Evolutionary conservation across 2,888 invertebrate species (phyloP).

Genomic region (Cristatella mucedo): DNA sequence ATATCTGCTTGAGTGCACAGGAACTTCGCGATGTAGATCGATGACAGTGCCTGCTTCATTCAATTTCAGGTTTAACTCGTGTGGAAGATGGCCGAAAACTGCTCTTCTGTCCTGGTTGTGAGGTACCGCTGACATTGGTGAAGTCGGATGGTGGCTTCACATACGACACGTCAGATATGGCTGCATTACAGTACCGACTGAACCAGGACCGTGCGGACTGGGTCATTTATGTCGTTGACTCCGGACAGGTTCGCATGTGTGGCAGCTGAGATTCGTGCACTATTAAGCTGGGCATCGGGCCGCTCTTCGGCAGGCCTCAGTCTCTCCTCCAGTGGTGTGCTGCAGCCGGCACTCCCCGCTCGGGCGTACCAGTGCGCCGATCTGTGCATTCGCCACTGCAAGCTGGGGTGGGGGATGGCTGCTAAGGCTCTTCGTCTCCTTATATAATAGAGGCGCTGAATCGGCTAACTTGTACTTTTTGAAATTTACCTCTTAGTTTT

Average conservation of each 20-base stretch:
- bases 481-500: too few relatives aligned
- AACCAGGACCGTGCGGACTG: conserved; percentile 61
- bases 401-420: too few relatives aligned
- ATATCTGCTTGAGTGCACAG: too few relatives aligned
- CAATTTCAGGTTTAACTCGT: conserved; percentile 44
- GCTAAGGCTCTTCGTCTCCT: too few relatives aligned
- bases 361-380: not conserved
- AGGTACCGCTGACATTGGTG: conserved; percentile 71
- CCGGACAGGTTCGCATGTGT: conserved; percentile 57
- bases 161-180: conserved; percentile 95
- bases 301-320: too few relatives aligned
- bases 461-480: too few relatives aligned
- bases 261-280: not conserved
- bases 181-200: conserved; percentile 59
- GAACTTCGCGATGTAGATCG: too few relatives aligned
- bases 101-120: conserved; percentile 37
- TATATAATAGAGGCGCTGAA: too few relatives aligned
- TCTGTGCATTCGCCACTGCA: too few relatives aligned
- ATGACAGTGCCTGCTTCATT: too few relatives aligned
- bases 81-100: conserved; percentile 49
- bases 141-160: conserved; percentile 93
- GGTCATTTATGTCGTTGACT: conserved; percentile 82
- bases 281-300: not conserved
- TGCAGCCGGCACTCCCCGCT: not conserved
- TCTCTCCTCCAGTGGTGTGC: too few relatives aligned